Conservation (phyloP, 2,797 vertebrate species). For the Apogon hyalosoma region DNA sequence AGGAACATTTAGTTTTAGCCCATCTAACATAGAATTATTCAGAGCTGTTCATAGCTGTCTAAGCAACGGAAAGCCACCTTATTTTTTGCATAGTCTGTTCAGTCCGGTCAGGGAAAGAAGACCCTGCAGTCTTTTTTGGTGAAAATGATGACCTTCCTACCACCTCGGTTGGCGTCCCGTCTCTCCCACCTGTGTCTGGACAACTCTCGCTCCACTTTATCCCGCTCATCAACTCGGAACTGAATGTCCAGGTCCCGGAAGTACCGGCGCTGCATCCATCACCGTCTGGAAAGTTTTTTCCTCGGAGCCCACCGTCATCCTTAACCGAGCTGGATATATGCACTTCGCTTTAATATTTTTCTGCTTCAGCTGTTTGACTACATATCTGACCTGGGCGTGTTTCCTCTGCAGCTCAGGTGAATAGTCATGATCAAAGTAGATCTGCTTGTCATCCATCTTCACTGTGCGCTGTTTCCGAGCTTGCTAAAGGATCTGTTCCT, state of each 20-base stretch:
- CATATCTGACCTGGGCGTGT: constrained; percentile 4
- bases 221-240: too few relatives aligned
- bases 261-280: background rate
- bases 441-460: background rate
- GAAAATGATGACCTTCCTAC: background rate
- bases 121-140: constrained; percentile 13
- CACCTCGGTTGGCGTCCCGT: constrained; percentile 1
- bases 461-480: background rate
- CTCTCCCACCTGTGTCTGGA: constrained; percentile 18
- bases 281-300: too few relatives aligned
- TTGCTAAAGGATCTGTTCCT: too few relatives aligned
- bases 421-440: constrained; percentile 22
- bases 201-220: constrained; percentile 25
- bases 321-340: background rate
- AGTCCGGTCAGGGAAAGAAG: background rate
- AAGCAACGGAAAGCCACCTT: background rate
- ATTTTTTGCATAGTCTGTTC: background rate
- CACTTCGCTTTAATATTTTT: constrained; percentile 15
- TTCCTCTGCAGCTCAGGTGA: constrained; percentile 23
- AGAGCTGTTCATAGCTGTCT: background rate
- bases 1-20: background rate
- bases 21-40: background rate
- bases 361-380: constrained; percentile 18
- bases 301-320: background rate
- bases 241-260: too few relatives aligned